Evolutionary conservation across 2,888 invertebrate genomes (phyloP).

Genomic region (Drosophila paracracens): DNA sequence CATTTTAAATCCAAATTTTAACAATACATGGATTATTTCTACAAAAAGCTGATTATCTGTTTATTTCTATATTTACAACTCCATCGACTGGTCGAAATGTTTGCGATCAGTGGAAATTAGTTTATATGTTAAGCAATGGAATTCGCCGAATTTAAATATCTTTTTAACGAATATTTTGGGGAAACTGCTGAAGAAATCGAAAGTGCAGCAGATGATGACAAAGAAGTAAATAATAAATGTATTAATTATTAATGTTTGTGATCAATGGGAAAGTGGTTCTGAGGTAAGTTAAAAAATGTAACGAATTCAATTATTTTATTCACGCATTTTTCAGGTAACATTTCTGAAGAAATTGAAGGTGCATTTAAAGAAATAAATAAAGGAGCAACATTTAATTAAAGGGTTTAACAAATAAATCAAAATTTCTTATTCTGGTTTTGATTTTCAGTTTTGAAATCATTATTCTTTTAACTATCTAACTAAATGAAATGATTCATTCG

Average conservation of each 20-base stretch:
- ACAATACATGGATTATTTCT: not conserved
- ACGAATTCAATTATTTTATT: not conserved
- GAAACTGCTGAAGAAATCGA: not conserved
- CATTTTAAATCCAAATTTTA: not conserved
- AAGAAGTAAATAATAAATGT: not conserved
- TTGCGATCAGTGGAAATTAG: not conserved
- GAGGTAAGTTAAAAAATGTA: not conserved
- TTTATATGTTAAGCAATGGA: not conserved
- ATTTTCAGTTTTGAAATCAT: not conserved
- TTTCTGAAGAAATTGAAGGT: not conserved
- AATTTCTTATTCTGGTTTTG: not conserved
- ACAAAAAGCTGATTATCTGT: too few species aligned
- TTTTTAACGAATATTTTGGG: not conserved
- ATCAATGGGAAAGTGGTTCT: not conserved
- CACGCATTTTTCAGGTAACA: not conserved
- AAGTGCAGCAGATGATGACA: not conserved
- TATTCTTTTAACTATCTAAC: not conserved
- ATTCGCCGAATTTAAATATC: not conserved
- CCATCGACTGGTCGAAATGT: not conserved
- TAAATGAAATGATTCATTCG: not conserved
- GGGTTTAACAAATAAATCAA: not conserved
- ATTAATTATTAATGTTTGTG: not conserved
- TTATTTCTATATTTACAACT: not conserved
- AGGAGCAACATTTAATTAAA: not conserved
- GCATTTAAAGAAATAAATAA: not conserved